phyloP scores from a whole-genome alignment of 1,140 invertebrate genomes.

The Scaptomyza hsui region DNA sequence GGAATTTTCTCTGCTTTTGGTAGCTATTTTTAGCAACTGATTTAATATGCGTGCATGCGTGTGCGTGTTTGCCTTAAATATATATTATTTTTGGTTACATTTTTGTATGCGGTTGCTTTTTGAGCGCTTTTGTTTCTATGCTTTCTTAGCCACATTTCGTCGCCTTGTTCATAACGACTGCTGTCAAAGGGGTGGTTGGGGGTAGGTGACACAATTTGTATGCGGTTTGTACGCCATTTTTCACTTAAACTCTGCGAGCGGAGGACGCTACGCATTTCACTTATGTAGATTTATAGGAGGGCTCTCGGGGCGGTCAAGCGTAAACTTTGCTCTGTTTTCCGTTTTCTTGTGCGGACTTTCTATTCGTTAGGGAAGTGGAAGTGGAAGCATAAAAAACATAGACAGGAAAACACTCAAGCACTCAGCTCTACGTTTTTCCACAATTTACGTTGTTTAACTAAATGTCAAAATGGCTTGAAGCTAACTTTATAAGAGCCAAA shows the following conservation, averaged over 20 bases:
- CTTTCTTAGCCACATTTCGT: slow-evolving; percentile 63
- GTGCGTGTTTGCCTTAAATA: slow-evolving; percentile 67
- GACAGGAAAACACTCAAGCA: slow-evolving; percentile 14
- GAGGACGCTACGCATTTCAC: slow-evolving; percentile 31
- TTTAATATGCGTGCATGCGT: slow-evolving; percentile 81
- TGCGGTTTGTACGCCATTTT: slow-evolving; percentile 79
- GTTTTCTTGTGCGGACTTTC: slow-evolving; percentile 24
- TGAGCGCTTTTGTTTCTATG: slow-evolving; percentile 17
- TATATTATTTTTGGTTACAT: slow-evolving; percentile 37
- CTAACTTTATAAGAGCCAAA: not conserved
- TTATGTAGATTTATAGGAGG: slow-evolving; percentile 73
- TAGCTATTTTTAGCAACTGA: slow-evolving; percentile 76
- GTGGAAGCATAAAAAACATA: not conserved
- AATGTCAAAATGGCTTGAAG: not conserved
- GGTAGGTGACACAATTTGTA: slow-evolving; percentile 76
- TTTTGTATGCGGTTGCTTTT: slow-evolving; percentile 19
- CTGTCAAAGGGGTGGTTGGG: slow-evolving; percentile 35
- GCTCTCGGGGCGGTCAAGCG: slow-evolving; percentile 56
- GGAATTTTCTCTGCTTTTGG: not conserved
- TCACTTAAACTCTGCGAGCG: slow-evolving; percentile 59
- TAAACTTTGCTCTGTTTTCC: slow-evolving; percentile 32
- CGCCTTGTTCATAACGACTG: slow-evolving; percentile 49
- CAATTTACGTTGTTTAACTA: not conserved
- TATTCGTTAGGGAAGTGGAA: not conserved
- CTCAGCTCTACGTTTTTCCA: not conserved